Percentiles rank a stretch among this genome's conserved stretches.
These are phyloP conservation scores for Danio tinwini DNA, from an alignment of 2,797 vertebrate species.

Conservation along the genomic window DNA sequence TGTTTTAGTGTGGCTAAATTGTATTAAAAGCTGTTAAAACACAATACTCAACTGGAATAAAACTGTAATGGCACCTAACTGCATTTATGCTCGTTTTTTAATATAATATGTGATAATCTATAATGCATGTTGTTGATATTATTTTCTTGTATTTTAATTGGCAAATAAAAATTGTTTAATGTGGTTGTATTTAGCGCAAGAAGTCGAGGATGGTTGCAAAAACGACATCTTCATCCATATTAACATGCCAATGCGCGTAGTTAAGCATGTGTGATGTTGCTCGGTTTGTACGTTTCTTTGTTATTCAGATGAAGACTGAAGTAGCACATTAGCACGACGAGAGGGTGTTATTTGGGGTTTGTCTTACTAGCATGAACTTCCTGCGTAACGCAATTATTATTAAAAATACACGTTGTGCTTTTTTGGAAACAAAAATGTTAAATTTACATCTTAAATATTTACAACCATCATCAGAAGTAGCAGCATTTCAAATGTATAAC, in stretches of 20 bases:
- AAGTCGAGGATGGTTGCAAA: constrained; percentile 68
- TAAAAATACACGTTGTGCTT: neutral
- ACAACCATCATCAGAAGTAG: neutral
- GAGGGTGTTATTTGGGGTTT: constrained; percentile 65
- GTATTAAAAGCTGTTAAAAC: too few species aligned
- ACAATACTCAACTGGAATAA: too few species aligned
- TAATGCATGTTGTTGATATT: too few species aligned
- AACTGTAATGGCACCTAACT: too few species aligned
- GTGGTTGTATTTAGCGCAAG: constrained; percentile 11
- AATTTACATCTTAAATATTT: neutral
- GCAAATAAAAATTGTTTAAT: neutral
- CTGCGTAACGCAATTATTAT: constrained; percentile 8
- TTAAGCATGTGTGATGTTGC: constrained; percentile 78
- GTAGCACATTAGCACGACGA: constrained; percentile 66
- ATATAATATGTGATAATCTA: too few species aligned
- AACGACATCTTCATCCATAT: constrained; percentile 77
- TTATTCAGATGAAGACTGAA: constrained; percentile 74
- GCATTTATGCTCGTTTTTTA: too few species aligned
- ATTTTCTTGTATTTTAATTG: too few species aligned
- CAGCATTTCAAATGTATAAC: neutral
- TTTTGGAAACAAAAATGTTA: neutral
- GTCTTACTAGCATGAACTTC: constrained; percentile 63
- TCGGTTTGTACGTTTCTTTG: constrained; percentile 77
- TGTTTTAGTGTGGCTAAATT: too few species aligned
- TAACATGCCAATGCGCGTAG: constrained; percentile 78